Evolutionary conservation across 2,797 vertebrate genomes (phyloP), one percentile per base, ranked within the genome.

Genomic region (Megaceryle alcyon): DNA sequence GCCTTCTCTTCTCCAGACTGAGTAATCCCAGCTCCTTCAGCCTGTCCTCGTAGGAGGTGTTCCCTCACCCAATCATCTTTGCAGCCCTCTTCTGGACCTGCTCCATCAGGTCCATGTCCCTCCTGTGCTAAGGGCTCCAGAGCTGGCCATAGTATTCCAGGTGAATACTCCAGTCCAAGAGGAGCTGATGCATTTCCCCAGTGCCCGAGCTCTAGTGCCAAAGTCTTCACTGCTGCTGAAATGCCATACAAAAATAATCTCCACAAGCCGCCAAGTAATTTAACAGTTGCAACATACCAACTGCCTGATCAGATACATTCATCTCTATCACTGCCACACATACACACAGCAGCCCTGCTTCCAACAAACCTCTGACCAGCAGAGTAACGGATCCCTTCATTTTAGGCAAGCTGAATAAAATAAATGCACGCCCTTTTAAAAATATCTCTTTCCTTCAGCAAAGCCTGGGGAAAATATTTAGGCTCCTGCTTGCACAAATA

Each of bases 251-350:
- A 60, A 81, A 39, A 41, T 31, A 64, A 85, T 7, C 73, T 41
- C 9, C 79, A 60, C 33, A 81, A 39, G 57, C 54, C 2, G 0
- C 33, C 49, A 28, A 68, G 16, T 11, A 71, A 44, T 49, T 22
- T 7, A 41, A 59, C 49, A 59, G 80, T 37, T 39, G 37, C 29
- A 86, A 26, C 59, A 51, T 2, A 1, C 5, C 0, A 0, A 69
- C 4, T 75, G 63, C 63, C 63, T 54, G 26, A 59, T 53, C 46
- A 83, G 54, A 61, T 29, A 43, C 2, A 0, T 33, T 53, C 39
- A 31, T 10, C 41, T 43, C 53, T 69, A 49, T 26, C 78, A 76
- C 2, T 5, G 46, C 16, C 54, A 33, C 17, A 37, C 31, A 75
- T 41, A 41, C 26, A 75, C 46, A 46, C 26, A 82, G 37, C 26